Conservation (phyloP, 2,888 invertebrate species). For the Pseudococcus longispinus region DNA sequence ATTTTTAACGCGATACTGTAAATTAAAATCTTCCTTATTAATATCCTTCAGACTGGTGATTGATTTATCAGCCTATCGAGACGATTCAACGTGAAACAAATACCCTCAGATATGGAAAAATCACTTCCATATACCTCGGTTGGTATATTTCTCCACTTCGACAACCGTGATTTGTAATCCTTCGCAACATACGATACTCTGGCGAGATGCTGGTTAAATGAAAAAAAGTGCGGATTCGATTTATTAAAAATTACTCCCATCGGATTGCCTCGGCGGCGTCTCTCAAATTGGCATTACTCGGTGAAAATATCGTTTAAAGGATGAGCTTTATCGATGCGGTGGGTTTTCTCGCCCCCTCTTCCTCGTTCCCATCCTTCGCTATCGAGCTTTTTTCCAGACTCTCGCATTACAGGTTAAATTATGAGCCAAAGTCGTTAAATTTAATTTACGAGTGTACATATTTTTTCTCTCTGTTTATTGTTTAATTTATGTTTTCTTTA, state of each 20-base stretch:
- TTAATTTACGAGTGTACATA: constrained; percentile 14
- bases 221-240: neutral
- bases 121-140: too few relatives aligned
- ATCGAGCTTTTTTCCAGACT: neutral
- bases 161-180: neutral
- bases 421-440: neutral
- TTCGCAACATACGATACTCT: neutral
- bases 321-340: neutral
- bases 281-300: neutral
- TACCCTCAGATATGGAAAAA: too few relatives aligned
- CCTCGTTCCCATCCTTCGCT: neutral
- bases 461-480: neutral
- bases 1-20: neutral
- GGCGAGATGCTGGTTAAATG: neutral
- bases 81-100: neutral
- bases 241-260: neutral
- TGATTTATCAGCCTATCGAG: neutral
- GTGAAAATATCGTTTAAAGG: neutral
- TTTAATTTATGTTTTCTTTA: constrained; percentile 10
- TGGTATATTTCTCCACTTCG: neutral
- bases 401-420: constrained; percentile 5
- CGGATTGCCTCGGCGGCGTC: neutral
- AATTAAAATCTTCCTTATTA: neutral
- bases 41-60: neutral
- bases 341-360: neutral